Evolutionary conservation across 2,888 invertebrate genomes (phyloP), one percentile per base, ranked within the genome.

Genomic region (Gortyna flavago): DNA sequence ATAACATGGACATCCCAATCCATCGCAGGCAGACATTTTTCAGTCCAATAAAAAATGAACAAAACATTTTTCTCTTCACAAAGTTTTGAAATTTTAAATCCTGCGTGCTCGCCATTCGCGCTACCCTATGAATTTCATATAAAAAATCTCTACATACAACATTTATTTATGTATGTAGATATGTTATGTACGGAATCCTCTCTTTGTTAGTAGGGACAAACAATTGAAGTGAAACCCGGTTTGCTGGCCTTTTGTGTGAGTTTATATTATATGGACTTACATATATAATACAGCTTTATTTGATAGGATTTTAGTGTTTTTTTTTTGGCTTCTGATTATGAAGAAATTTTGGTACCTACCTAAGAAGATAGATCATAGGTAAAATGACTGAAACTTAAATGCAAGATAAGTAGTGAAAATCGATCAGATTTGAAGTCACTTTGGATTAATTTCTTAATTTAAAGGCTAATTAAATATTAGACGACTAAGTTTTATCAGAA

Each of bases 151-250:
- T 44, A 35, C 62, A 65, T 51, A 67, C 4, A 54, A 18, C 29
- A 75, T 51, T 16, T 44, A 35, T 70, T 0, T 67, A 13, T 77
- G 51, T 38, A 25, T 59, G 51, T 72, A 35, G n/a, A 9, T 73
- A 16, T 32, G 48, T n/a, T 32, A 32, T 29, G 29, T 32, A 57
- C 9, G 76, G 57, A 69, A 72, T 61, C 51, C 59, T 80, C 81
- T 81, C 71, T 77, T 87, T 85, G 81, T 81, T 74, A 51, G 71
- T 64, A 41, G 32, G 18, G 29, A 79, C 72, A 77, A 77, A 84
- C 79, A 85, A 84, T 85, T 81, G 72, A 29, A 80, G 59, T 59
- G 7, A 64, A 71, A 51, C 59, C 51, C 68, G 44, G n/a, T 16
- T 4, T 21, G 41, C 25, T 32, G 6, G 67, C 21, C n/a, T 70